phyloP scores from a whole-genome alignment of 2,888 invertebrate species.

The Lottia scabra region DNA sequence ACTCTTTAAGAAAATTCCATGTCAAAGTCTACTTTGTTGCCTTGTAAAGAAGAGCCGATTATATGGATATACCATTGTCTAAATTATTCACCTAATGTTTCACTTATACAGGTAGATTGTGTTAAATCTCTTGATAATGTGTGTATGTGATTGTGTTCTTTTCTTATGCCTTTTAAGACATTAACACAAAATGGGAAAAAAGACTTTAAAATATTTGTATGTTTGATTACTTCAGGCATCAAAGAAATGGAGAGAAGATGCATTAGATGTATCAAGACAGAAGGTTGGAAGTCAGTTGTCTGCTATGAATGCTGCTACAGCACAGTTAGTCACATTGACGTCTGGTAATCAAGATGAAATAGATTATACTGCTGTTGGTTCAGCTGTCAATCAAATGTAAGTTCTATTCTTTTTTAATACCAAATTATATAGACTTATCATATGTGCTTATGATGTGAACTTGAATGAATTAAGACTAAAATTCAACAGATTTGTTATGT shows the following conservation, averaged over 20 bases:
- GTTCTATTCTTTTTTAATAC: slow-evolving; percentile 23
- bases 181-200: too few relatives aligned
- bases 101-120: too few relatives aligned
- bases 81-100: too few relatives aligned
- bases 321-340: slow-evolving; percentile 93
- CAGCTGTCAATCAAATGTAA: slow-evolving; percentile 93
- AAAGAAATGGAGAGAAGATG: slow-evolving; percentile 93
- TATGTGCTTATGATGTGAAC: too few relatives aligned
- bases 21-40: too few relatives aligned
- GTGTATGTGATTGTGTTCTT: too few relatives aligned
- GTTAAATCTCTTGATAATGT: too few relatives aligned
- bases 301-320: slow-evolving; percentile 99
- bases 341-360: slow-evolving; percentile 83
- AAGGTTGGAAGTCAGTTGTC: slow-evolving; percentile 96
- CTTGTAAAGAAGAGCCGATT: too few relatives aligned
- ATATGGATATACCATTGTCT: too few relatives aligned
- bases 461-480: too few relatives aligned
- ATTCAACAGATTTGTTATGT: too few relatives aligned
- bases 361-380: slow-evolving; percentile 95
- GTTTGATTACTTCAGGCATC: slow-evolving; percentile 75
- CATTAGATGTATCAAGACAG: slow-evolving; percentile 94
- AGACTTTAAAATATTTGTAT: slow-evolving; percentile 40
- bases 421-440: not conserved
- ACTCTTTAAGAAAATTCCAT: not conserved
- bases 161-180: too few relatives aligned